Conservation (phyloP, 1,140 invertebrate species). For the Dendrolimus punctatus region DNA sequence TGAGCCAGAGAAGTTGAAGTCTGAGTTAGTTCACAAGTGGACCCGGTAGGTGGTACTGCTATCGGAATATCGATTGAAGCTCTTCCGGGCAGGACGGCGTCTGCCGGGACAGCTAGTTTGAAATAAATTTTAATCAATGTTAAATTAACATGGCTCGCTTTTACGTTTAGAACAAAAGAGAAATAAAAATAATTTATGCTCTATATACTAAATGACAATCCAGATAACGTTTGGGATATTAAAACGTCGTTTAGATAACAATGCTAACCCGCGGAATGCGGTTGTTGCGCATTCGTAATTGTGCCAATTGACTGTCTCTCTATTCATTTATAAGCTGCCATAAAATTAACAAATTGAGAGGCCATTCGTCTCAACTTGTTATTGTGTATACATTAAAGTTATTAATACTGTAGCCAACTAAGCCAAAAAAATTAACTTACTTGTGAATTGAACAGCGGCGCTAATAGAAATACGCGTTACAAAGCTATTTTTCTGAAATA, state of each 20-base stretch:
- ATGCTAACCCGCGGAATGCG: slow-evolving; percentile 30
- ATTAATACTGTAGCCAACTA: too few relatives aligned
- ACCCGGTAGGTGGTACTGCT: too few relatives aligned
- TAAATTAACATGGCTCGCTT: neutral
- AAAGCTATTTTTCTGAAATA: too few relatives aligned
- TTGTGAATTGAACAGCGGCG: neutral
- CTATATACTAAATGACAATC: slow-evolving; percentile 16
- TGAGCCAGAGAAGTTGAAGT: too few relatives aligned
- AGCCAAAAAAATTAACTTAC: neutral
- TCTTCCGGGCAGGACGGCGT: too few relatives aligned
- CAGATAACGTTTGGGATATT: slow-evolving; percentile 17
- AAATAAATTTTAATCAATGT: too few relatives aligned
- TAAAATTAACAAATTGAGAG: slow-evolving; percentile 9
- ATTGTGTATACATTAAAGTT: too few relatives aligned
- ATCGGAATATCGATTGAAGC: too few relatives aligned
- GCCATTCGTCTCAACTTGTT: too few relatives aligned
- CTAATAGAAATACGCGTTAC: neutral
- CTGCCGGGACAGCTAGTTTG: too few relatives aligned
- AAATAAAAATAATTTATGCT: slow-evolving; percentile 19
- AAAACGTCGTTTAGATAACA: slow-evolving; percentile 19
- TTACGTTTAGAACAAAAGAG: slow-evolving; percentile 5
- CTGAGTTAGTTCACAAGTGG: too few relatives aligned
- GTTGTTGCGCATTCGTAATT: slow-evolving; percentile 38
- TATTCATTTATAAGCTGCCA: slow-evolving; percentile 29
- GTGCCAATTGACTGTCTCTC: slow-evolving; percentile 44